Evolutionary conservation across 2,797 vertebrate species (phyloP).

Genomic region (Eleutherodactylus coqui): DNA sequence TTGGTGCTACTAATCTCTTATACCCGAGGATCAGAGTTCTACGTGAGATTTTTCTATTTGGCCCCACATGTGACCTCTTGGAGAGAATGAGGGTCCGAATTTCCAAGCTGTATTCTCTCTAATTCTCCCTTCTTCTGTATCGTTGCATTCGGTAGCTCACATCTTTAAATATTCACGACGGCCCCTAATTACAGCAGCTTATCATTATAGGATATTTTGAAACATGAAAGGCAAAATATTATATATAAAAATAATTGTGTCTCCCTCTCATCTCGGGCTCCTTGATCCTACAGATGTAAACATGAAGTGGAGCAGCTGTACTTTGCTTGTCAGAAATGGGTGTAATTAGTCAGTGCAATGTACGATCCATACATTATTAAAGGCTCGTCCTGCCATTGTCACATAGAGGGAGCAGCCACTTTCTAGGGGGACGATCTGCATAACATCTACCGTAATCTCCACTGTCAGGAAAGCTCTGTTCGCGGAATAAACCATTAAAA

Average conservation of each 20-base stretch:
- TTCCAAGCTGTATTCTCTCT: not conserved
- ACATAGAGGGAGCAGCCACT: not conserved
- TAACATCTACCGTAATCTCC: not conserved
- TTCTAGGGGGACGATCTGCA: not conserved
- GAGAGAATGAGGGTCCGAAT: not conserved
- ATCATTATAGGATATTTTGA: conserved; percentile 8
- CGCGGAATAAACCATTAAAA: not conserved
- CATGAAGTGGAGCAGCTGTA: conserved; percentile 16
- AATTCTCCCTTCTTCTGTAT: not conserved
- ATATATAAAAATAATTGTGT: conserved; percentile 11
- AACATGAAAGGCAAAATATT: conserved; percentile 31
- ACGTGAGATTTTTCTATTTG: not conserved
- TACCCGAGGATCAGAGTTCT: too few species aligned
- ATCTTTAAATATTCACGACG: conserved; percentile 1
- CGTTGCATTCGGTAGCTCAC: too few species aligned
- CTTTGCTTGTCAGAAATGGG: not conserved
- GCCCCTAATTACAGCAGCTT: not conserved
- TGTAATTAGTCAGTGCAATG: not conserved
- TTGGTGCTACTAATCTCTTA: not conserved
- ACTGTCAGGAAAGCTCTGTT: not conserved
- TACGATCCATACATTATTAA: conserved; percentile 1
- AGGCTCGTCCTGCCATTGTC: not conserved
- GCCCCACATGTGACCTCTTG: not conserved
- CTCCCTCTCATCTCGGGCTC: conserved; percentile 22
- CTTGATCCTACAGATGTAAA: conserved; percentile 31